phyloP scores from a whole-genome alignment of 2,113 vertebrate species.

The Plectropomus leopardus region DNA sequence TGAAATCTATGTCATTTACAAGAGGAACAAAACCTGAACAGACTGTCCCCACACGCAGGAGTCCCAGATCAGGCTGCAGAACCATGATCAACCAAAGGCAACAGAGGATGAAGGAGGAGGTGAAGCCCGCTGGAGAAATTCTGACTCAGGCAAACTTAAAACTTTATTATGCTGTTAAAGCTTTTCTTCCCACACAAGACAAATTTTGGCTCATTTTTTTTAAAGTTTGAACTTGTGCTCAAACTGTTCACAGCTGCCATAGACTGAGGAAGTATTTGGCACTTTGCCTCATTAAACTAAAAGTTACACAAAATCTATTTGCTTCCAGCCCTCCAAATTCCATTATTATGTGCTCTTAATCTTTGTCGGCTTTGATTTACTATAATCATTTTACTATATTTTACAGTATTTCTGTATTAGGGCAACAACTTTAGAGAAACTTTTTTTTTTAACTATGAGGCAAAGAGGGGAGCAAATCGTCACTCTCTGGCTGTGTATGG shows the following conservation, averaged over 20 bases:
- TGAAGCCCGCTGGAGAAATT: constrained; percentile 86
- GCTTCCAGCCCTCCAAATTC: not conserved
- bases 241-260: not conserved
- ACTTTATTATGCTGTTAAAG: constrained; percentile 84
- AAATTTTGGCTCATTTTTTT: not conserved
- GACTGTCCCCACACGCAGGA: constrained; percentile 68
- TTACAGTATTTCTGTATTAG: not conserved
- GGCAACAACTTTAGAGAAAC: too few relatives aligned
- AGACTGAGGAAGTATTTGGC: not conserved
- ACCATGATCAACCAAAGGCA: constrained; percentile 93
- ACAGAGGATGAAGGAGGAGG: constrained; percentile 88
- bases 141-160: constrained; percentile 88
- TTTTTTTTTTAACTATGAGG: not conserved
- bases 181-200: constrained; percentile 84
- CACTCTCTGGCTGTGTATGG: not conserved
- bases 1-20: not conserved
- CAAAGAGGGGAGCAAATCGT: not conserved
- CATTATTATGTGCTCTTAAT: not conserved
- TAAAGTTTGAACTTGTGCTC: not conserved
- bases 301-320: not conserved
- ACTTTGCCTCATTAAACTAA: constrained; percentile 3
- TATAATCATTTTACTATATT: not conserved
- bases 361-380: not conserved
- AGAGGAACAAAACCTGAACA: not conserved
- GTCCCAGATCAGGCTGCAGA: constrained; percentile 88